These are phyloP conservation scores for Florisuga fusca DNA, from an alignment of 2,797 vertebrate genomes.

Conservation along the genomic window DNA sequence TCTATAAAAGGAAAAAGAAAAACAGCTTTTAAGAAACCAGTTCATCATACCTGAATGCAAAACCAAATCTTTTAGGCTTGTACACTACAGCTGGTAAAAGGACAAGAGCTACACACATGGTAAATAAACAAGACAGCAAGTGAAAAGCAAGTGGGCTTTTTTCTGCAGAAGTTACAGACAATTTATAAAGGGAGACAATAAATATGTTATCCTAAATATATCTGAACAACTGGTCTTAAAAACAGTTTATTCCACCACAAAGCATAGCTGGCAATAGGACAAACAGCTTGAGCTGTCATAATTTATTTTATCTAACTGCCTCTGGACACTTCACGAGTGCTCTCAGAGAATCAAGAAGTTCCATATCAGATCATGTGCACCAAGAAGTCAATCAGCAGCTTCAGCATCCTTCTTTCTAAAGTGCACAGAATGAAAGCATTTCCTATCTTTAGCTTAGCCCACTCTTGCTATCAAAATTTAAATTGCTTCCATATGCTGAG, in stretches of 20 bases:
- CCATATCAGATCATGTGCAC: not conserved
- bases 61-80: not conserved
- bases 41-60: not conserved
- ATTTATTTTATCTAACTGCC: not conserved
- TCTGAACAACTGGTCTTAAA: not conserved
- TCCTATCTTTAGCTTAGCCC: conserved; percentile 41
- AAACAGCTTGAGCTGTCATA: not conserved
- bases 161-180: not conserved
- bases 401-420: not conserved
- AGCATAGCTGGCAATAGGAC: not conserved
- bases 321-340: not conserved
- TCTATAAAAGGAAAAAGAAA: conserved; percentile 80
- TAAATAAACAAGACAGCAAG: not conserved
- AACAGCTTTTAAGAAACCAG: conserved; percentile 20
- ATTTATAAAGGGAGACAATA: not conserved
- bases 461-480: conserved; percentile 31
- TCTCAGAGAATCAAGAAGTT: not conserved
- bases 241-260: not conserved
- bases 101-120: not conserved
- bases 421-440: not conserved
- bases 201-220: not conserved
- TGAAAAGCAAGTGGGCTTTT: not conserved
- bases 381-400: not conserved
- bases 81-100: not conserved
- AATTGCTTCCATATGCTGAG: conserved; percentile 22